Base-by-base conservation (phyloP, 2,797 vertebrate genomes). In the Enteromius radiatus region DNA sequence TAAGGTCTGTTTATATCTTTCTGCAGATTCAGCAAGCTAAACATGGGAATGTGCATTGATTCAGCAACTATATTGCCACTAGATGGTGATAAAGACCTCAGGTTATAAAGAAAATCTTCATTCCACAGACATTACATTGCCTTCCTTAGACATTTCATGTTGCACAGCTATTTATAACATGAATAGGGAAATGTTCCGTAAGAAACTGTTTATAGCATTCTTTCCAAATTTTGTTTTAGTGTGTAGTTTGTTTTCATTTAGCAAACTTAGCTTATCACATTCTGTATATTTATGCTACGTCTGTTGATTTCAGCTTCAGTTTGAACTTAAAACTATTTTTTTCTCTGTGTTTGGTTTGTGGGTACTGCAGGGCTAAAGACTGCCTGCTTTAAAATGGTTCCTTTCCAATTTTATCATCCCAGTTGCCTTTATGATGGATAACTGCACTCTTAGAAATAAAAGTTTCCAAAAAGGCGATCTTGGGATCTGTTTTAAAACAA, bases 11-110 rank as follows among this genome's bases (percentile, higher is more conserved):
- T 75, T 56, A 26, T 38, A 17, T n/a, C 21, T 33, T 33, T 21
- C 28, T 73, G 12, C 31, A 56, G 11, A 26, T 38, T 38, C 21
- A 73, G 19, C 28, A 5, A 38, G 21, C 49, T 17, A 17, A 38
- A 74, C 49, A 26, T 11, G 21, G 45, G 45, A 49, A 67, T 15
- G 7, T 10, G n/a, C 56, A 38, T 28, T 21, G 9, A 8, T 41
- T 36, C 8, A 26, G 2, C 33, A 6, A 14, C 15, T 9, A n/a
- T n/a, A n/a, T 15, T n/a, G 23, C 65, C 78, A 80, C 78, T 41
- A 80, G 78, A 14, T 70, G 78, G 65, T n/a, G 64, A 59, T 59
- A 59, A 11, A 79, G 49, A 52, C 49, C 59, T 52, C 4, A 38
- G n/a, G 5, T 23, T 65, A 21, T 61, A 11, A 8, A 75, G 5